A percentile compares a stretch with the other conserved stretches of the same genome.
Evolutionary conservation across 2,113 vertebrate species (phyloP).

Genomic region (Bufo gargarizans): DNA sequence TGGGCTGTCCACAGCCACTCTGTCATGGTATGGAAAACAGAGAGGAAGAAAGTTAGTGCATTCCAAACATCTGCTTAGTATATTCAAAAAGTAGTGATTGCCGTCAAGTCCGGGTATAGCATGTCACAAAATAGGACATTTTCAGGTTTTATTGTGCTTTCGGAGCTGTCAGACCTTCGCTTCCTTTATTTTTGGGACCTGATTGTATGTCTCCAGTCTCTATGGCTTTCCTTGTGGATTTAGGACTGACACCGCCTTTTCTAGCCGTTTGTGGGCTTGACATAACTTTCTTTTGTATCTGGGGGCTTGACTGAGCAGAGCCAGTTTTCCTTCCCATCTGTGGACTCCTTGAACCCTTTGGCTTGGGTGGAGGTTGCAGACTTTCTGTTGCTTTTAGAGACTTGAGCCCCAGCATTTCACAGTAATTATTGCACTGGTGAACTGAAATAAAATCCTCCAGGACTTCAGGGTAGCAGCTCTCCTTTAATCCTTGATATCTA

Average conservation of each 20-base stretch:
- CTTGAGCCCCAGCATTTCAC: conserved; percentile 82
- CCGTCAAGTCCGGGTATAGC: background rate
- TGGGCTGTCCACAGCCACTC: conserved; percentile 35
- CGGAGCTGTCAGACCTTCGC: background rate
- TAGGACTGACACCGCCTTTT: conserved; percentile 79
- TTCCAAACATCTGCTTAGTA: background rate
- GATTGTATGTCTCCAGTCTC: conserved; percentile 69
- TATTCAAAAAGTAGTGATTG: background rate
- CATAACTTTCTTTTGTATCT: conserved; percentile 82
- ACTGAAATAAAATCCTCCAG: conserved; percentile 83
- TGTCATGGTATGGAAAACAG: conserved; percentile 30
- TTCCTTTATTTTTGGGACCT: conserved; percentile 63
- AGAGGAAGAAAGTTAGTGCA: conserved; percentile 12
- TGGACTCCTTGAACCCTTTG: conserved; percentile 89
- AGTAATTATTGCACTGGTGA: conserved; percentile 91
- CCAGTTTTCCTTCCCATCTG: conserved; percentile 78
- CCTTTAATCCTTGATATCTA: conserved; percentile 95
- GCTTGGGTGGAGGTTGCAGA: conserved; percentile 74
- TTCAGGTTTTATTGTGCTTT: conserved; percentile 43
- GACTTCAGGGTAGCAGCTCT: conserved; percentile 79
- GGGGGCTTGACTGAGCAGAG: conserved; percentile 83
- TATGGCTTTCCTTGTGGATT: conserved; percentile 71
- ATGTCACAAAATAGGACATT: background rate
- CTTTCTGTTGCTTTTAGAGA: conserved; percentile 78
- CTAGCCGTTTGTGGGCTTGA: conserved; percentile 81